Base-by-base conservation (phyloP, 2,888 invertebrate genomes). In the Psococerastis gibbosa region DNA sequence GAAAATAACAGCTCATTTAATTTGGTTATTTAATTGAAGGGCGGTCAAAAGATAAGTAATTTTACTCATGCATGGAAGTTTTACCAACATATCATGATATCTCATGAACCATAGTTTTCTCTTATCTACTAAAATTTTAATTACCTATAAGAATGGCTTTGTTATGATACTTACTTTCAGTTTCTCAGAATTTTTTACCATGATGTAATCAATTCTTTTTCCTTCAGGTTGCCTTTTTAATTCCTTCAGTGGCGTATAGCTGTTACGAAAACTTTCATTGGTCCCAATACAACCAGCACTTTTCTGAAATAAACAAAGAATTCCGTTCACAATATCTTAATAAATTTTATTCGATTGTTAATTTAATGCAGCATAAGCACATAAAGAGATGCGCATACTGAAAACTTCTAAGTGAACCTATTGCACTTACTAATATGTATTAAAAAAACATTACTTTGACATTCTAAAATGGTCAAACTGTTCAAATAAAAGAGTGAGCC, bases 121-220 rank as follows among this genome's bases (percentile, higher is more conserved):
- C 55, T 55, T 35, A 52, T n/a, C n/a, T n/a, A n/a, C n/a, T n/a
- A n/a, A n/a, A n/a, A n/a, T n/a, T n/a, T n/a, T n/a, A n/a, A n/a
- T 51, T 31, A 55, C 50, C 15, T 57, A 53, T 17, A 59, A 60
- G 57, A 50, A 50, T 60, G 16, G 41, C 31, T 35, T 8, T 18
- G 33, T 35, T 32, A 20, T 33, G 20, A 41, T 43, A 22, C 41
- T 38, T 16, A 53, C 53, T 44, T 45, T 45, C 3, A 50, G 43
- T 22, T 43, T 48, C 22, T 52, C 44, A 15, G 52, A 49, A 32
- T 66, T 59, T 49, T 65, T 66, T 57, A 75, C 85, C 52, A 94
- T 65, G 51, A 97, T 79, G 59, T 94, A 89, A 66, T 97, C 97
- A 52, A 97, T 89, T 48, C 94, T 73, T 59, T 85, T 82, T 15